Conservation (phyloP, 2,888 invertebrate genomes). For the Eupithecia subfuscata region DNA sequence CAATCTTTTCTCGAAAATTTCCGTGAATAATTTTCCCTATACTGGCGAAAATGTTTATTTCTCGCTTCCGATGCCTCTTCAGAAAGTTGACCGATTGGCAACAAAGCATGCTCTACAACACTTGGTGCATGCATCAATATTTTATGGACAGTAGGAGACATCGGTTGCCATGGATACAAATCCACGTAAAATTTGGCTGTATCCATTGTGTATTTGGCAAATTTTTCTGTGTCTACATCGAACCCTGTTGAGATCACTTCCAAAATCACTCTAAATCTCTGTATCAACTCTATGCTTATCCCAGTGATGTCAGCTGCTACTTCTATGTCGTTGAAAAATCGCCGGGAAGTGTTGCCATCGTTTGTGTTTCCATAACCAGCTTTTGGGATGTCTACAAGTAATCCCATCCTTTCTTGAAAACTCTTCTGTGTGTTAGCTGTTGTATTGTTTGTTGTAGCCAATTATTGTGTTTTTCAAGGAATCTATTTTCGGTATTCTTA, state of each 20-base stretch:
- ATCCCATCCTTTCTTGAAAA: no score
- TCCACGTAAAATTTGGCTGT: slow-evolving; percentile 48
- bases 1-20: slow-evolving; percentile 1
- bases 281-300: background rate
- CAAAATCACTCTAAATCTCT: slow-evolving; percentile 2
- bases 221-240: slow-evolving; percentile 13
- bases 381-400: background rate
- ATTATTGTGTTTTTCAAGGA: no score
- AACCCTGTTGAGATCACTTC: slow-evolving; percentile 2
- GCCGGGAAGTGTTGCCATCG: background rate
- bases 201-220: slow-evolving; percentile 26
- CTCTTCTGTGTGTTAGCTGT: no score
- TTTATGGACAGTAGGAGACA: slow-evolving; percentile 51
- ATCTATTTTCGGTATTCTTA: no score
- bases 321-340: background rate
- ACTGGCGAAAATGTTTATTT: slow-evolving; percentile 48
- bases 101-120: slow-evolving; percentile 34
- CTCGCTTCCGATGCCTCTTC: slow-evolving; percentile 52
- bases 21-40: slow-evolving; percentile 27
- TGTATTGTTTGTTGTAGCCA: no score
- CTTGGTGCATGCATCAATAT: slow-evolving; percentile 40
- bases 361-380: slow-evolving; percentile 1
- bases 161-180: slow-evolving; percentile 43
- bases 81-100: slow-evolving; percentile 49
- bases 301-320: background rate